Conservation (phyloP, 2,888 invertebrate genomes). For the Petrophora chlorosata region DNA sequence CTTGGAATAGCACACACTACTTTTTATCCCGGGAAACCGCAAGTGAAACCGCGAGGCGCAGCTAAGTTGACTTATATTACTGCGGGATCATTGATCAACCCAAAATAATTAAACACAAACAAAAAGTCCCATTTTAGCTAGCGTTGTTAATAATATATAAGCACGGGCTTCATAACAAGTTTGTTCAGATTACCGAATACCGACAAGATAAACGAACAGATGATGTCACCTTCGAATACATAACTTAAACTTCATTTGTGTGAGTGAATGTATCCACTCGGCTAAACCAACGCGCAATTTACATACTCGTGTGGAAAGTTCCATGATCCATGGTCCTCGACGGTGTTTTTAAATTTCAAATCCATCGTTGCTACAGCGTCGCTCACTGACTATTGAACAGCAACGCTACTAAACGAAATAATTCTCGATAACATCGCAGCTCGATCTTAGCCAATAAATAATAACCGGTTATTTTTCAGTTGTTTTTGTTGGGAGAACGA, state of each 20-base stretch:
- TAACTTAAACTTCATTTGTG: slow-evolving; percentile 37
- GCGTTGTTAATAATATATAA: slow-evolving; percentile 24
- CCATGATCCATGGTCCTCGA: slow-evolving; percentile 49
- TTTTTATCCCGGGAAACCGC: too few species aligned
- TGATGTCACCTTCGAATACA: slow-evolving; percentile 59
- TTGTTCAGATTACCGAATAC: slow-evolving; percentile 48
- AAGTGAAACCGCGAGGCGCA: too few species aligned
- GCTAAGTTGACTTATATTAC: too few species aligned
- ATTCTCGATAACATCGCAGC: too few species aligned
- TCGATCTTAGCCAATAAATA: not conserved
- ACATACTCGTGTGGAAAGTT: slow-evolving; percentile 55
- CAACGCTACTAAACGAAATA: not conserved
- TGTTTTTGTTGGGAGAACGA: slow-evolving; percentile 2
- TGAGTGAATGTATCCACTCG: slow-evolving; percentile 33
- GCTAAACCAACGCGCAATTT: slow-evolving; percentile 38
- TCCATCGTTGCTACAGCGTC: slow-evolving; percentile 42
- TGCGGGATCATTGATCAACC: too few species aligned
- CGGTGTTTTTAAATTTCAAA: slow-evolving; percentile 50
- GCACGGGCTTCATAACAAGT: slow-evolving; percentile 50
- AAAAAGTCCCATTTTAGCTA: too few species aligned
- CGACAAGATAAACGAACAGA: slow-evolving; percentile 23
- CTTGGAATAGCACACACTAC: too few species aligned
- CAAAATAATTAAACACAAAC: too few species aligned
- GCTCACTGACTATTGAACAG: slow-evolving; percentile 47
- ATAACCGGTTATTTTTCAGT: slow-evolving; percentile 10